These are phyloP conservation scores for Euphonia xanthogaster DNA, from an alignment of 2,797 vertebrate species.

Conservation along the genomic window DNA sequence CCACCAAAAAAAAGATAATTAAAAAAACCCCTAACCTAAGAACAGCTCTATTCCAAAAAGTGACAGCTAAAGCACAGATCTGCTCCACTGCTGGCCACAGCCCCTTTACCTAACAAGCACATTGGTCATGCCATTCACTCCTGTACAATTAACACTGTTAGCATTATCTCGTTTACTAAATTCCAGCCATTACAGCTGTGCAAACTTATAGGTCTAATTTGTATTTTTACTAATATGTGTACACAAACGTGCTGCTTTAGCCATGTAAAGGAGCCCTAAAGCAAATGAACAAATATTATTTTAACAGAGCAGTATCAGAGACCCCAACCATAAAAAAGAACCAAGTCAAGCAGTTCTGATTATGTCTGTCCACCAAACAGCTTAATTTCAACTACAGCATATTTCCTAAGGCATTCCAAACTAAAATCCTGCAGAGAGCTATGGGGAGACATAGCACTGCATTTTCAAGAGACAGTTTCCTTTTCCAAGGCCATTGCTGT, in stretches of 20 bases:
- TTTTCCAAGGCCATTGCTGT: background rate
- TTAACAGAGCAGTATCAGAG: background rate
- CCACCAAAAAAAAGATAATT: accelerated
- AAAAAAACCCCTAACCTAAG: accelerated
- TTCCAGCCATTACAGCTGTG: conserved; percentile 57
- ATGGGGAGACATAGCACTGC: background rate
- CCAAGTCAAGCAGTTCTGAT: background rate
- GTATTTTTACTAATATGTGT: conserved; percentile 24
- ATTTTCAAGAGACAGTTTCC: background rate
- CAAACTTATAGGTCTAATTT: conserved; percentile 39
- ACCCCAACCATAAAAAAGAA: background rate
- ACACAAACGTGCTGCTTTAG: conserved; percentile 12
- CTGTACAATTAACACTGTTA: conserved; percentile 32
- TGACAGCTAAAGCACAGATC: background rate
- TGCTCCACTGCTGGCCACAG: background rate
- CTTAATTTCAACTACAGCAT: background rate
- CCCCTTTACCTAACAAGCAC: background rate
- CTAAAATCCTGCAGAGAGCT: background rate
- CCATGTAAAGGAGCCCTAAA: conserved; percentile 10
- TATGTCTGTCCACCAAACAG: background rate
- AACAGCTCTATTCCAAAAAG: background rate
- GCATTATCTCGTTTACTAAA: conserved; percentile 24
- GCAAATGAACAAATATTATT: conserved; percentile 49
- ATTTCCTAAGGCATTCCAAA: background rate
- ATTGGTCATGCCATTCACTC: background rate